Evolutionary conservation across 2,797 vertebrate species (phyloP).

Genomic region (Hypotaenidia philippensis): DNA sequence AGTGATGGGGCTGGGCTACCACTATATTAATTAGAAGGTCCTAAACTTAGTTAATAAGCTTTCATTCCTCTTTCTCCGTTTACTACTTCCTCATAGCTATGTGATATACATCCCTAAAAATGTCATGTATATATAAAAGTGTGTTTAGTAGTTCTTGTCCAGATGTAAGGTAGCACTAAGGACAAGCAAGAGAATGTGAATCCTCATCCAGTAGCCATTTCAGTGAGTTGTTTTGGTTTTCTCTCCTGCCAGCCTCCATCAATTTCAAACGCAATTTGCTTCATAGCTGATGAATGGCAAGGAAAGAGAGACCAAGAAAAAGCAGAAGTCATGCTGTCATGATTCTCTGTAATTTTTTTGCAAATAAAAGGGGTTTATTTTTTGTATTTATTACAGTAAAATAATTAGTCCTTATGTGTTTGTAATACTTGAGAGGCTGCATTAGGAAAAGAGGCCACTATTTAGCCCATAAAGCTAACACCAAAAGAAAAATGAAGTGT

Average conservation of each 20-base stretch:
- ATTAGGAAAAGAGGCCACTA: background rate
- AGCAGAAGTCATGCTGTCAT: fast-evolving
- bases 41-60: background rate
- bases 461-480: background rate
- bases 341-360: background rate
- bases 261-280: background rate
- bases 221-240: background rate
- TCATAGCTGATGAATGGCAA: background rate
- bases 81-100: background rate
- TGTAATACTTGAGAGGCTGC: background rate
- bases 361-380: background rate
- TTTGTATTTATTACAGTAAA: background rate
- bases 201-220: background rate
- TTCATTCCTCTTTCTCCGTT: background rate
- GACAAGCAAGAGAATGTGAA: background rate
- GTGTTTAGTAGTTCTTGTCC: background rate
- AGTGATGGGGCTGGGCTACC: background rate
- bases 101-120: background rate
- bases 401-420: background rate
- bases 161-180: background rate
- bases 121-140: background rate
- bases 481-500: background rate
- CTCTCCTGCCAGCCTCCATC: fast-evolving
- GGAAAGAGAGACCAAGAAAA: background rate
- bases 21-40: background rate